Base-by-base conservation (phyloP, 2,113 vertebrate species). In the Thalassoma bifasciatum region DNA sequence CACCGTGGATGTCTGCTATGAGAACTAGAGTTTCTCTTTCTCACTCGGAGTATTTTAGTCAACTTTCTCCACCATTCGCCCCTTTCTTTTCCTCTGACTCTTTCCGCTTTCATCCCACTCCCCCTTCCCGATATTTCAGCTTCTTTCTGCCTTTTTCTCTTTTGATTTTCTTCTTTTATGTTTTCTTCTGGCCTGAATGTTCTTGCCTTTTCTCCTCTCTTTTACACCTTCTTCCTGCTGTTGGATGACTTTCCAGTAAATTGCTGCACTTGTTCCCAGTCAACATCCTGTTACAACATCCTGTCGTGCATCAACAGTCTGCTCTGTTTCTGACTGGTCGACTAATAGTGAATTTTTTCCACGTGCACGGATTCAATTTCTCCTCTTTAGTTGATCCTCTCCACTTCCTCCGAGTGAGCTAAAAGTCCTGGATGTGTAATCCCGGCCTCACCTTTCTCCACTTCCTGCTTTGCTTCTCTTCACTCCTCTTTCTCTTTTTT, bases 1-100 rank as follows among this genome's bases (percentile, higher is more conserved):
- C 97, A 97, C 96, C 93, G 92, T 92, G 94, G 91, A 95, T 96
- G 96, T 97, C 96, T 97, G 95, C 95, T 94, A 93, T 96, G 96
- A 94, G 95, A 96, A 96, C 95, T 75, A 65, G 76, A 83, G 53
- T 66, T 57, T 64, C 77, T 70, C 67, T 62, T 57, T 76, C 65
- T 36, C n/a, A n/a, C n/a, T n/a, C n/a, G n/a, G n/a, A n/a, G n/a
- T n/a, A n/a, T n/a, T n/a, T n/a, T n/a, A n/a, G n/a, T n/a, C n/a
- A n/a, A n/a, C n/a, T n/a, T n/a, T n/a, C 51, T 75, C 46, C 58
- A 61, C 54, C 21, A 11, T 73, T 81, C 59, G 83, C 77, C 42
- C 52, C 68, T 49, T 51, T 51, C 42, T 47, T 65, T 71, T 54
- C 66, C 72, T 26, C 30, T 16, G 22, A 34, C 36, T 66, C 34